Evolutionary conservation across 2,797 vertebrate species (phyloP).

Genomic region (Molossus alvarezi): DNA sequence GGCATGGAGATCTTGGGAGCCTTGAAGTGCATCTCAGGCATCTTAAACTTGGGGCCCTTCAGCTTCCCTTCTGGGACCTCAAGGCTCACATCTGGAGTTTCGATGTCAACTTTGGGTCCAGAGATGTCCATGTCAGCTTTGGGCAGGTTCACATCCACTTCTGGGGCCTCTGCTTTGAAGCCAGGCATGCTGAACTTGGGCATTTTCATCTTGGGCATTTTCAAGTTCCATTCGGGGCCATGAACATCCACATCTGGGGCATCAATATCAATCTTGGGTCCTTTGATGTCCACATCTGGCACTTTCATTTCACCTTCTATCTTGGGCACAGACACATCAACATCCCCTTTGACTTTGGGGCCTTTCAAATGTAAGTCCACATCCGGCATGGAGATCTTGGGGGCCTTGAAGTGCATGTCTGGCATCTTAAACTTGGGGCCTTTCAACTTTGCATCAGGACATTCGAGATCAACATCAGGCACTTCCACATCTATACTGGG

Average conservation of each 20-base stretch:
- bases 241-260: background rate
- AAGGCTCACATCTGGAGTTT: conserved; percentile 33
- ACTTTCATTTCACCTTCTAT: conserved; percentile 73
- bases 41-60: conserved; percentile 85
- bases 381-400: conserved; percentile 85
- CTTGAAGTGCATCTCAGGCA: conserved; percentile 85
- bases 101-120: conserved; percentile 62
- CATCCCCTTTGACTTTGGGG: conserved; percentile 77
- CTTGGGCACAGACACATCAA: conserved; percentile 71
- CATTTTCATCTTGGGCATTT: conserved; percentile 59
- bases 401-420: conserved; percentile 76
- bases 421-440: conserved; percentile 85
- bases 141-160: background rate
- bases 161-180: background rate
- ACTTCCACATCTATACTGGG: conserved; percentile 78
- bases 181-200: background rate
- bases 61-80: conserved; percentile 69
- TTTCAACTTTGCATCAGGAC: conserved; percentile 84
- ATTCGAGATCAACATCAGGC: conserved; percentile 82
- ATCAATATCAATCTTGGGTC: rapidly evolving
- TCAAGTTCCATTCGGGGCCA: background rate
- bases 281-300: conserved; percentile 58
- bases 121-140: background rate
- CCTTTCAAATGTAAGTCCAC: conserved; percentile 78
- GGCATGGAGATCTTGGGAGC: conserved; percentile 86